Base-by-base conservation (phyloP, 1,140 invertebrate species). In the Drosophila virilis region DNA sequence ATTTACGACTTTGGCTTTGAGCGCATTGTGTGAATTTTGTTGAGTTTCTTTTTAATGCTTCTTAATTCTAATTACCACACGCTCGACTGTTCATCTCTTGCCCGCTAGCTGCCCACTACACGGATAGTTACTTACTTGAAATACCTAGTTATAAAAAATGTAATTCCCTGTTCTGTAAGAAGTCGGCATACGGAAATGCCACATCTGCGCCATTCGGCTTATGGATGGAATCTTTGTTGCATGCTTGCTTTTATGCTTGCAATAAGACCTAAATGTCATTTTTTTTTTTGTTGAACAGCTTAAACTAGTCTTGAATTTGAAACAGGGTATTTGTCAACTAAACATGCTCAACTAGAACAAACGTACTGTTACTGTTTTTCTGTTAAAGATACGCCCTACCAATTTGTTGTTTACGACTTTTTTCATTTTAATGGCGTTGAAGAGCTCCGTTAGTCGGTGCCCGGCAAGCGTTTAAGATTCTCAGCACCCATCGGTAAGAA, bases 21-120 rank as follows among this genome's bases (percentile, higher is more conserved):
- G 77, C 61, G 69, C 77, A 88, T 82, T 86, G 82, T 82, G 84
- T 86, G 79, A 83, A 82, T 83, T 77, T 68, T 71, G 64, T 62
- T 73, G 70, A 89, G 76, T 83, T 89, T 71, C 59, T 77, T 88
- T 74, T 86, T 89, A 88, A 88, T 88, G 84, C 73, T 83, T 88
- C 88, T 88, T 88, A 80, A 88, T 88, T 89, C 84, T 88, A 89
- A 88, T 88, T 89, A 88, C 83, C 84, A 77, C 83, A 77, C 80
- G 66, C 74, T 88, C 62, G 79, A 80, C 84, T 88, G 73, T 83
- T 48, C 72, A 72, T 77, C 74, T 77, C 45, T 62, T 59, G 38
- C 64, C 71, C 69, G 43, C 32, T 59, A 74, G 42, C 79, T 74
- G 59, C 68, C 77, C 83, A 88, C 58, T 45, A 67, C 70, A 22